Base-by-base conservation (phyloP, 2,888 invertebrate genomes). In the Cryptocephalus moraei region DNA sequence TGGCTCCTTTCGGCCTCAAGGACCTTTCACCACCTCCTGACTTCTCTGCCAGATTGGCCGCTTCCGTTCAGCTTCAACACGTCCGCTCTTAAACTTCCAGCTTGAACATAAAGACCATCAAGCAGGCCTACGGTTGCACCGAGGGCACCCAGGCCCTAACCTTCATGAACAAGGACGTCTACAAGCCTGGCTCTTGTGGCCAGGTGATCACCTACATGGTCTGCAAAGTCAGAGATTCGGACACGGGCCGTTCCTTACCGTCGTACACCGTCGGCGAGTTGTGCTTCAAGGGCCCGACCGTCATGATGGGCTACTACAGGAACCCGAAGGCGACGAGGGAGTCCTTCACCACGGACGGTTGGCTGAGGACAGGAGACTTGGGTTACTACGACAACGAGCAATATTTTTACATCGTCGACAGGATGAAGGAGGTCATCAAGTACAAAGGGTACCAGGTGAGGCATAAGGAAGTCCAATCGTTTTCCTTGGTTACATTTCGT, bases 391-490 rank as follows among this genome's bases (percentile, higher is more conserved):
- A 91, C 62, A 68, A 78, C 1, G 81, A 90, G 12, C 82, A 82
- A 1, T 83, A 76, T 66, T 86, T 90, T 69, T 91, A 78, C 60
- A 81, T 92, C 53, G 86, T 91, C 1, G 92, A 91, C 66, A 74
- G 92, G 51, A 72, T 91, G 22, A 93, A 93, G 66, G 91, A 92
- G 64, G 78, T 93, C 32, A 92, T 93, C 61, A 93, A 93, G 68
- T 91, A 88, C 63, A 91, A 91, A 67, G 91, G 84, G 39, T 86
- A 81, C 60, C 84, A 87, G 77, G 86, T 55, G 41, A 33, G 40
- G 13, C 45, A 43, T 14, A 1, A 14, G 32, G 36, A 36, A 36
- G 36, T 6, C 8, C 10, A 13, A 8, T 4, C n/a, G 22, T 31
- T n/a, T 13, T 4, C 22, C 2, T 10, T 22, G 12, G 10, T 42